phyloP scores from a whole-genome alignment of 2,888 invertebrate genomes.

The Corbicula japonica region DNA sequence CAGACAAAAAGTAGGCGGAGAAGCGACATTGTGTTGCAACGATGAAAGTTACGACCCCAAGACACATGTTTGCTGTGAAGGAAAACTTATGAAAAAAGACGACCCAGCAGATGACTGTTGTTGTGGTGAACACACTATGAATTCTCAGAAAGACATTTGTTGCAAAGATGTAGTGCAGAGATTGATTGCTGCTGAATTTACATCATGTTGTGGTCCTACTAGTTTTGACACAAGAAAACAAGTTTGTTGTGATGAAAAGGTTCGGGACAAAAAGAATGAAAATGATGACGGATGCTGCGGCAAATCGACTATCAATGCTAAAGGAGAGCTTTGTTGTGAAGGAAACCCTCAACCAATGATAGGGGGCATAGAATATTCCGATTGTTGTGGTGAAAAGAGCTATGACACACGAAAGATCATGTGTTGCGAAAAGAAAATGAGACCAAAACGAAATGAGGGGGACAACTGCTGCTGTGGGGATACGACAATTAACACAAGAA shows the following conservation, averaged over 20 bases:
- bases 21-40: constrained; percentile 50
- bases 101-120: constrained; percentile 50
- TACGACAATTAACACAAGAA: constrained; percentile 37
- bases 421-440: constrained; percentile 55
- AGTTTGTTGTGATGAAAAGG: constrained; percentile 46
- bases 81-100: constrained; percentile 41
- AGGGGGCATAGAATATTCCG: constrained; percentile 36
- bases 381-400: constrained; percentile 49
- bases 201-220: constrained; percentile 53
- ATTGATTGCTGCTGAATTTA: constrained; percentile 39
- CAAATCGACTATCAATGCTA: constrained; percentile 46
- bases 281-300: constrained; percentile 61
- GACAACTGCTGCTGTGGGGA: constrained; percentile 57
- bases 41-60: constrained; percentile 45
- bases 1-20: constrained; percentile 34
- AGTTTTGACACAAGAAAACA: constrained; percentile 42
- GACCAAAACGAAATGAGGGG: constrained; percentile 30
- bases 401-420: constrained; percentile 45
- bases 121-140: constrained; percentile 47
- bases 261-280: constrained; percentile 46
- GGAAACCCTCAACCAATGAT: constrained; percentile 41
- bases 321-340: constrained; percentile 53
- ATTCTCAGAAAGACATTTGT: constrained; percentile 48
- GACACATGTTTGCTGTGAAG: constrained; percentile 52
- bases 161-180: constrained; percentile 48